Base-by-base conservation (phyloP, 2,888 invertebrate genomes). In the Epinotia nisella region DNA sequence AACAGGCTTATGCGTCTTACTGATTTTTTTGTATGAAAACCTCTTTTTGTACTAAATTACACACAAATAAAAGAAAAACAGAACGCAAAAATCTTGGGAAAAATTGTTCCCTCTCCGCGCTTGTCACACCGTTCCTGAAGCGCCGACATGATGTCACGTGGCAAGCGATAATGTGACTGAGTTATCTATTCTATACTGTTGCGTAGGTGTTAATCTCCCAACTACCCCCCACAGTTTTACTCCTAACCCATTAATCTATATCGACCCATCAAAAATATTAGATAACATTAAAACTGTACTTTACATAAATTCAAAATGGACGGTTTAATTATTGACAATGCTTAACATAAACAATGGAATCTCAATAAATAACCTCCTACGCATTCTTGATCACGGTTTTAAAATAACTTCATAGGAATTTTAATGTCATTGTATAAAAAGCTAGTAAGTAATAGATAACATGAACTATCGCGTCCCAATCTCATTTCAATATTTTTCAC, bases 281-380 rank as follows among this genome's bases (percentile, higher is more conserved):
- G 56, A 68, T 67, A 67, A 62, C 65, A 66, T 66, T 66, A 41
- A 56, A 51, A 65, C 35, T 11, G 49, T 56, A 62, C 45, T 0
- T 35, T 5, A 60, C 17, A 62, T 68, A 68, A 68, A 72, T 67
- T 72, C 13, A 13, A 41, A 2, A 61, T 56, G 15, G 49, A 62
- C 56, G 24, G n/a, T 68, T 72, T 72, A 67, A 72, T 68, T 71
- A 71, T 71, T 61, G 56, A 72, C 67, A 72, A 72, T 68, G 35
- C 21, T 51, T 1, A 72, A 49, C 62, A 72, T 72, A 72, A 72
- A 72, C 67, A 72, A 68, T 55, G 62, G 56, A 68, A 72, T 68
- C 61, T 29, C 67, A 9, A 72, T 72, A 72, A 72, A 72, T 68
- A 58, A 62, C 15, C 66, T 49, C 72, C 72, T 15, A 72, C 72